Evolutionary conservation across 2,888 invertebrate species (phyloP), one percentile per base, ranked within the genome.

Genomic region (Muscina levida): DNA sequence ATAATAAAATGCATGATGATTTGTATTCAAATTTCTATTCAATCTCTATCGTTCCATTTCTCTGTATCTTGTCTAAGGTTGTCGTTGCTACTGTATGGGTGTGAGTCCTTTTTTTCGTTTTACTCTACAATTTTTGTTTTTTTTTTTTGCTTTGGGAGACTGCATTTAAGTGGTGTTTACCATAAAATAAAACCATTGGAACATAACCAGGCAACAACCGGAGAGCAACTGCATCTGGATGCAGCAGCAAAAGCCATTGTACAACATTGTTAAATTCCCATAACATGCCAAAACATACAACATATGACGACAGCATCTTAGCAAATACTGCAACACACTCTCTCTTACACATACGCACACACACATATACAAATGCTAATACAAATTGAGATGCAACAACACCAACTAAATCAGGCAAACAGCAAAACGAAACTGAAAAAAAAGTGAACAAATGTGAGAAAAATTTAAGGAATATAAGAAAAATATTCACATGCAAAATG

Each of bases 261-360:
- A 68, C 68, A 68, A 68, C 68, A 68, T 68, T 68, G 53, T 53
- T 68, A 68, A 53, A 53, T 68, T 68, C 42, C 68, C 68, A 68
- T 68, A 68, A 56, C 42, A 68, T 68, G 51, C 68, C 42, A 68
- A 68, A 53, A 62, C 62, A 68, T 51, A 26, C 53, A 19, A 8
- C 22, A 48, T 42, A 22, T 42, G 68, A 56, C 53, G 22, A 15
- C 37, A 53, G 17, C 68, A 22, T 53, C 68, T 56, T 56, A 68
- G 26, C 53, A 53, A 53, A 31, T 13, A 42, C 51, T 42, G 8
- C 3, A 5, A 31, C 31, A 5, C 3, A 31, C 31, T 5, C 31
- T 5, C 31, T 5, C 31, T 31, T 8, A 31, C 31, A 31, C 31
- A 31, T 8, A 31, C 31, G 8, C 31, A 31, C 31, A 31, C 31